phyloP scores from a whole-genome alignment of 2,113 vertebrate genomes.

The Bos taurus region ARS-UCD2.0 NC_037337.1:13033001-13033500 shows the following conservation, averaged over 20 bases:
- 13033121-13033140: neutral
- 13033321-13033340: neutral
- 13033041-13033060: neutral
- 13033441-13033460: neutral
- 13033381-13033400: neutral
- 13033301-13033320: neutral
- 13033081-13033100: neutral
- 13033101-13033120: neutral
- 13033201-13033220: neutral
- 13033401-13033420: accelerated
- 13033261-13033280: neutral
- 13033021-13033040: accelerated
- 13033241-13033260: neutral
- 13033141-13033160: too few relatives aligned
- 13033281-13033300: neutral
- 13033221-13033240: neutral
- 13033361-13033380: neutral
- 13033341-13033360: neutral
- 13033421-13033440: accelerated
- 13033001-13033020: neutral
- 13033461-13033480: neutral
- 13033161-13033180: neutral
- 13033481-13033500: neutral
- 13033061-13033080: neutral
- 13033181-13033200: neutral